These are phyloP conservation scores for Copidosoma floridanum DNA, from an alignment of 1,140 invertebrate genomes.

Conservation along the genomic window DNA sequence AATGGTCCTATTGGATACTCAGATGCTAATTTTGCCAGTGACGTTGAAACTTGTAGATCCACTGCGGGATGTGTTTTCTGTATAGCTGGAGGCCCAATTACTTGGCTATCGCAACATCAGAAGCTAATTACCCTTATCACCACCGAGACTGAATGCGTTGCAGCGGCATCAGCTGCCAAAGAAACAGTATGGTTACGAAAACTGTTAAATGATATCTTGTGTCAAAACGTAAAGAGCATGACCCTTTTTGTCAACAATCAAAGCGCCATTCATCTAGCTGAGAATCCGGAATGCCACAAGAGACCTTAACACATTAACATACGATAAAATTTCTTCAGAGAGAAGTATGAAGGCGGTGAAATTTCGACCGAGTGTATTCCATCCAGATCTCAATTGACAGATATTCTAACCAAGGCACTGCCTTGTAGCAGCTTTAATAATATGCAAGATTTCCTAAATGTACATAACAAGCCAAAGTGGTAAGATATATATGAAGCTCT, in stretches of 20 bases:
- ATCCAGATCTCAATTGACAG: background rate
- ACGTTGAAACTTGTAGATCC: conserved; percentile 29
- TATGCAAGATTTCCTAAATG: too few relatives aligned
- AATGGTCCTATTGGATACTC: background rate
- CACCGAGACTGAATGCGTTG: background rate
- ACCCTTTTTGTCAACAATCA: conserved; percentile 44
- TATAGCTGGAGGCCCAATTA: conserved; percentile 28
- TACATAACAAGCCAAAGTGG: too few relatives aligned
- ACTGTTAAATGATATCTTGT: conserved; percentile 26
- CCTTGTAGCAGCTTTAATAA: too few relatives aligned
- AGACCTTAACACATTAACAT: conserved; percentile 39
- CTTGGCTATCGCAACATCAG: background rate
- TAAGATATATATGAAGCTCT: too few relatives aligned
- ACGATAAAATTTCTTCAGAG: conserved; percentile 31
- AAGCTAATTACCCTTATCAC: background rate
- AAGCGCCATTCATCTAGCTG: conserved; percentile 43
- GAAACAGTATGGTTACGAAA: conserved; percentile 22
- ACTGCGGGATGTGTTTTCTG: conserved; percentile 35
- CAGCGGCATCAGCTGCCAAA: background rate
- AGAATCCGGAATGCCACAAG: conserved; percentile 48
- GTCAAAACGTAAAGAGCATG: background rate
- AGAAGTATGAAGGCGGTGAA: conserved; percentile 17
- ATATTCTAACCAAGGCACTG: conserved; percentile 10
- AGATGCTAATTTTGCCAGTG: conserved; percentile 35
- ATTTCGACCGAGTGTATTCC: conserved; percentile 28